Conservation (phyloP, 2,888 invertebrate genomes). For the Drosophila gaucha region DNA sequence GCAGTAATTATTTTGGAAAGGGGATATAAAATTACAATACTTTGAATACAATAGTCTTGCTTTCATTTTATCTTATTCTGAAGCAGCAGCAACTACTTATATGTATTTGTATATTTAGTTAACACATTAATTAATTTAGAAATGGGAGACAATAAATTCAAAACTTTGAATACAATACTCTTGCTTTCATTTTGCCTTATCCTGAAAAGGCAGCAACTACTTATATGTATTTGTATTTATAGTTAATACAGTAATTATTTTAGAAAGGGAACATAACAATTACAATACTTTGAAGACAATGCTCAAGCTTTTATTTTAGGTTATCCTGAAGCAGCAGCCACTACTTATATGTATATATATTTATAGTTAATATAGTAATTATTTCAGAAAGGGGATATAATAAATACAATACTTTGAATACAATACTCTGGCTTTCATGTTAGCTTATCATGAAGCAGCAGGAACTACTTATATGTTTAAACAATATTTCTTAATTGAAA, state of each 20-base stretch:
- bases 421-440: not conserved
- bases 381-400: constrained; percentile 10
- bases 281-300: constrained; percentile 1
- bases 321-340: constrained; percentile 26
- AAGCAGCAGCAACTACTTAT: too few species aligned
- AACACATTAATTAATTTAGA: too few species aligned
- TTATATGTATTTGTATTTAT: too few species aligned
- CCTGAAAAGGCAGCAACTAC: too few species aligned
- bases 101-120: too few species aligned
- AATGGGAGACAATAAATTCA: too few species aligned
- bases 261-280: not conserved
- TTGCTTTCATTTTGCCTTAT: too few species aligned
- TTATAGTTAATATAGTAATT: constrained; percentile 43
- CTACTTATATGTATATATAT: constrained; percentile 64
- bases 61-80: too few species aligned
- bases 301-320: not conserved
- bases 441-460: constrained; percentile 17
- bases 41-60: too few species aligned
- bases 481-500: constrained; percentile 77
- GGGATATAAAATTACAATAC: too few species aligned
- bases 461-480: constrained; percentile 60
- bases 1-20: too few species aligned
- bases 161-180: too few species aligned
- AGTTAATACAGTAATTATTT: constrained; percentile 41
- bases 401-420: not conserved